A percentile compares a stretch with the other conserved stretches of the same genome.
phyloP scores from a whole-genome alignment of 2,888 invertebrate genomes.

The Nemotelus pantherinus region DNA sequence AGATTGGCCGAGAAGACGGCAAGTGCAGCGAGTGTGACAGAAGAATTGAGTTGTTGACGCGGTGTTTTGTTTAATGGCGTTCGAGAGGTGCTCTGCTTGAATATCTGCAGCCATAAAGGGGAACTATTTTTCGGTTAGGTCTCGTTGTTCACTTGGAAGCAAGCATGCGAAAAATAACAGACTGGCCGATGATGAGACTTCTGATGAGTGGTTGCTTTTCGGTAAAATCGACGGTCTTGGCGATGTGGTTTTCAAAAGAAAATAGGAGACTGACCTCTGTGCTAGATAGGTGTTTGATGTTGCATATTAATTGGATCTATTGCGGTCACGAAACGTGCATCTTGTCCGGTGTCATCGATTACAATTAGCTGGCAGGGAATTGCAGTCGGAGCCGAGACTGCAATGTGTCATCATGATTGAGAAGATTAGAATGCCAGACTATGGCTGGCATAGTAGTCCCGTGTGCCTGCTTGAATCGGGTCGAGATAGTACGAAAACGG shows the following conservation, averaged over 20 bases:
- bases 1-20: slow-evolving; percentile 10
- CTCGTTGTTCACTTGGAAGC: too few relatives aligned
- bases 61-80: slow-evolving; percentile 34
- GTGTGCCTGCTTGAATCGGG: not conserved
- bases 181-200: not conserved
- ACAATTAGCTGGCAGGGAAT: not conserved
- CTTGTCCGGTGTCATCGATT: not conserved
- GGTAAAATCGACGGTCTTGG: not conserved
- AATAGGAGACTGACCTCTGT: slow-evolving; percentile 26
- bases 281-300: slow-evolving; percentile 16
- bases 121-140: too few relatives aligned
- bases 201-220: not conserved
- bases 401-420: slow-evolving; percentile 17
- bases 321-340: not conserved
- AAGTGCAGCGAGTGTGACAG: slow-evolving; percentile 38
- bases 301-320: slow-evolving; percentile 22
- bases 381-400: not conserved
- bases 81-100: not conserved
- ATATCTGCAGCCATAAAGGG: too few relatives aligned
- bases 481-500: slow-evolving; percentile 4
- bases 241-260: not conserved
- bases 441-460: not conserved
- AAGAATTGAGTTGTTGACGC: slow-evolving; percentile 19
- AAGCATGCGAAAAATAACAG: too few relatives aligned
- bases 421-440: slow-evolving; percentile 20